Evolutionary conservation across 2,797 vertebrate genomes (phyloP), one percentile per base, ranked within the genome.

Genomic region (Cyclura pinguis): DNA sequence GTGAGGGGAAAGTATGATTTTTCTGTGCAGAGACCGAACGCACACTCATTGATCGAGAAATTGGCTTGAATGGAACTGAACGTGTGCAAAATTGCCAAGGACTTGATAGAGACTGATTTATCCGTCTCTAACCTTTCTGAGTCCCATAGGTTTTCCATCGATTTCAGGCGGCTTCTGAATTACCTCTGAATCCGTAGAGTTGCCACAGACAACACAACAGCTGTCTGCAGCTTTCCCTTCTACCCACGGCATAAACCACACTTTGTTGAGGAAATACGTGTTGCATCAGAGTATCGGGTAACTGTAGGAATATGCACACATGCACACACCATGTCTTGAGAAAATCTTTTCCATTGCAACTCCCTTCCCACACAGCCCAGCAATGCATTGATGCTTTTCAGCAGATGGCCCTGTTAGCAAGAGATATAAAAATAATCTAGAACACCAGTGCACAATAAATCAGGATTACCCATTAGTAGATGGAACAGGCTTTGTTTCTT

Each of bases 381-480:
- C 57, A 64, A 84, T 35, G 57, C 73, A 47, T n/a, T 50, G 57
- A 89, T 84, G 73, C 20, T 77, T 84, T 67, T 77, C 84, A 84
- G 57, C 88, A 89, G 81, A 89, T 89, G 81, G 81, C 38, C 13
- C 32, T 59, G 38, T 35, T 42, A 83, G 69, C 35, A 57, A 32
- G 14, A 69, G 18, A 74, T 32, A 22, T 22, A 35, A 59, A 88
- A 59, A 52, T 16, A 73, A 88, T 80, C 47, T 47, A 14, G 24
- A 32, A 42, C 80, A 88, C 80, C 80, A 83, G 13, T n/a, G 69
- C 6, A 24, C 55, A 64, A 59, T 89, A 89, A 76, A 89, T 84
- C 73, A 84, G 32, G 29, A 77, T 73, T 77, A 52, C 42, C 10
- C 42, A 38, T 64, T 76, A 42, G 27, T 8, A 10, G 16, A 73